These are phyloP conservation scores for Cryptotis parvus DNA, from an alignment of 2,113 vertebrate genomes.

Conservation along the genomic window DNA sequence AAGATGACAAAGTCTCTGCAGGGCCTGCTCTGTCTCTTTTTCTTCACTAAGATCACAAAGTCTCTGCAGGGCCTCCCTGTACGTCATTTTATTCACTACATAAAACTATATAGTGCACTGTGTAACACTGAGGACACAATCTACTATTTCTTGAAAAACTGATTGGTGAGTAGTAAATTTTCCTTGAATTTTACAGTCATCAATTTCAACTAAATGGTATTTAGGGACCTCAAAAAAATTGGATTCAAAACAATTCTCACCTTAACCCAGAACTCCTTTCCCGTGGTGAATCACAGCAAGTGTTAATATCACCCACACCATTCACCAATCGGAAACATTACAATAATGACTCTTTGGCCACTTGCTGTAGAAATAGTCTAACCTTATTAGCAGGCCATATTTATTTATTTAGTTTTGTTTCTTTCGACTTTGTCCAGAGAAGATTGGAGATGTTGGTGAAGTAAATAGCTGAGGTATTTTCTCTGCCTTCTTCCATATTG, in stretches of 20 bases:
- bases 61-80: too few species aligned
- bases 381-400: background rate
- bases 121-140: background rate
- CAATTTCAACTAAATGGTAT: background rate
- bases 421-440: background rate
- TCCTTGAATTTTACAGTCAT: background rate
- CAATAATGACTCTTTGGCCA: background rate
- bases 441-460: too few species aligned
- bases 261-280: background rate
- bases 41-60: background rate
- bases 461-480: too few species aligned
- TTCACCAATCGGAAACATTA: background rate
- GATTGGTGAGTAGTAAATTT: background rate
- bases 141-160: background rate
- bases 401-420: background rate
- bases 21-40: background rate
- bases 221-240: background rate
- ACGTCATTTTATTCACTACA: background rate
- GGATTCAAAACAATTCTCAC: background rate
- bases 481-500: rapidly evolving
- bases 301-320: background rate
- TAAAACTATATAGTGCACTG: background rate
- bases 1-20: background rate
- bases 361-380: background rate
- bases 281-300: background rate